phyloP scores from a whole-genome alignment of 2,888 invertebrate species.

The Melanchra persicariae region DNA sequence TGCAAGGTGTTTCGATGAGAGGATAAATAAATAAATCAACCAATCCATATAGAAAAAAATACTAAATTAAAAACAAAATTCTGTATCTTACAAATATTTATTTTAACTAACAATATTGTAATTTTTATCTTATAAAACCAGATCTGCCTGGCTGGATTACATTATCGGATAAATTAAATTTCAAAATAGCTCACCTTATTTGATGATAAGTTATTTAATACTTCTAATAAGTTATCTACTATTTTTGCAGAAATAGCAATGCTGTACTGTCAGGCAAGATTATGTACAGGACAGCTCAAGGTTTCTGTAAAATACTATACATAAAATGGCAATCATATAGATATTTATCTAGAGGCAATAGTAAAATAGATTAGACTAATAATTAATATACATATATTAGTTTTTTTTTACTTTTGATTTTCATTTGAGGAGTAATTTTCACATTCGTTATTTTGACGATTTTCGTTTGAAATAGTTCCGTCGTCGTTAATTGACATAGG shows the following conservation, averaged over 20 bases:
- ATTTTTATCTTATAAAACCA: conserved; percentile 39
- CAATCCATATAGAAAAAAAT: not conserved
- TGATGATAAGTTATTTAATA: conserved; percentile 3
- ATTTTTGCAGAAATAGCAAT: not conserved
- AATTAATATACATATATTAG: conserved; percentile 7
- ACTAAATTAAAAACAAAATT: conserved; percentile 30
- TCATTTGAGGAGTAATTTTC: conserved; percentile 43
- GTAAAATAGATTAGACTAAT: conserved; percentile 6
- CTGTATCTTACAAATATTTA: conserved; percentile 54
- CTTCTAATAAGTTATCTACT: not conserved
- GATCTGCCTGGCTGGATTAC: conserved; percentile 18
- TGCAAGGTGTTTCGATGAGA: no score
- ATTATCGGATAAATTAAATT: conserved; percentile 4
- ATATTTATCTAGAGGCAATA: conserved; percentile 11
- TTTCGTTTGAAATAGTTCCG: conserved; percentile 46
- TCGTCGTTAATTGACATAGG: conserved; percentile 52
- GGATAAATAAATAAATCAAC: no score
- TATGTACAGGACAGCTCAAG: conserved; percentile 21
- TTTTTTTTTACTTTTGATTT: conserved; percentile 39
- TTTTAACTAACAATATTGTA: conserved; percentile 40
- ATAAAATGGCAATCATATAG: conserved; percentile 3
- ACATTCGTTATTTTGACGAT: conserved; percentile 55
- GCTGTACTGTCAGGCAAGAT: conserved; percentile 21
- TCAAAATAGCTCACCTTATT: not conserved
- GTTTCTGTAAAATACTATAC: not conserved